Conservation (phyloP, 2,113 vertebrate species). For the Sylvietta virens region DNA sequence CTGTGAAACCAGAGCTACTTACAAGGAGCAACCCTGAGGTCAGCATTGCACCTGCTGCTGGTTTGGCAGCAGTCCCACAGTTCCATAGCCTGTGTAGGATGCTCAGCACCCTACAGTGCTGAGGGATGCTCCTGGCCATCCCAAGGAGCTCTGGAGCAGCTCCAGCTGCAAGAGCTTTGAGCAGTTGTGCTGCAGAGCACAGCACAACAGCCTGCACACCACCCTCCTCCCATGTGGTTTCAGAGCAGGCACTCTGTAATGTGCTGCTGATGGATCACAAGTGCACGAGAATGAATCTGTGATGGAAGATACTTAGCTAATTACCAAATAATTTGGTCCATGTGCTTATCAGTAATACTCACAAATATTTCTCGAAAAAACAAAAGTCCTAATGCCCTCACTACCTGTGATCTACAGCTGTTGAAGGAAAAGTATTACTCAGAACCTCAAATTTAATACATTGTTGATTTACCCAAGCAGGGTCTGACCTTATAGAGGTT, state of each 20-base stretch:
- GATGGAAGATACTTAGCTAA: background rate
- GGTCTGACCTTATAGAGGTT: constrained; percentile 51
- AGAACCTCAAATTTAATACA: constrained; percentile 28
- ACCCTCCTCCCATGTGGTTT: background rate
- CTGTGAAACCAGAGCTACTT: background rate
- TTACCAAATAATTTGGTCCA: background rate
- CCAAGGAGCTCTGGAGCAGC: background rate
- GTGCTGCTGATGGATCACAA: background rate
- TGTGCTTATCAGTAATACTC: background rate
- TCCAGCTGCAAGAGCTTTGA: background rate
- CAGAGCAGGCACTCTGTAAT: background rate
- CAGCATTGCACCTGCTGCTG: accelerated
- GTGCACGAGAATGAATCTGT: accelerated
- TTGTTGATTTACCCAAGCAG: constrained; percentile 35
- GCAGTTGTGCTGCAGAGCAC: background rate
- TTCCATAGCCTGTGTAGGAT: accelerated
- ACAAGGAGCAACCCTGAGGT: background rate
- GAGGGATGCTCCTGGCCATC: background rate
- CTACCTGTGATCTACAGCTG: background rate
- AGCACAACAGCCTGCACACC: accelerated
- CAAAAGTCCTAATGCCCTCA: background rate
- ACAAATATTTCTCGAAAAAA: background rate
- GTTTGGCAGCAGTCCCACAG: background rate
- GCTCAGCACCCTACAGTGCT: background rate
- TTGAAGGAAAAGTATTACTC: constrained; percentile 5